These are phyloP conservation scores for Orchesella flavescens DNA, from an alignment of 2,888 invertebrate species.

Conservation along the genomic window DNA sequence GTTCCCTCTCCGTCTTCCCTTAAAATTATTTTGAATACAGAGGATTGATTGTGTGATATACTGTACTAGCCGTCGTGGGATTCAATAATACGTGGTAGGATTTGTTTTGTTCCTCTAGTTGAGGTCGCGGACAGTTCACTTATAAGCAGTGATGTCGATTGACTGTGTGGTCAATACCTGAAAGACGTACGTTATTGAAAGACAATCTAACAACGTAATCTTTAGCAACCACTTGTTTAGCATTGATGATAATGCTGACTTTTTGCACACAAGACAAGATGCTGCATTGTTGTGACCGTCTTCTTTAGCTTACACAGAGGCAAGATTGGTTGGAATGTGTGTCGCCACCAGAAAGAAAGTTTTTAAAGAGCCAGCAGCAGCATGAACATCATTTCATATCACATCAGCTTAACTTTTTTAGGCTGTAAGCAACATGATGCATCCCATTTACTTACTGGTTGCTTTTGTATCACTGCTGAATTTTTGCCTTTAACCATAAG, in stretches of 20 bases:
- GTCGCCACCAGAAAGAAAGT: conserved; percentile 34
- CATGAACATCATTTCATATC: too few species aligned
- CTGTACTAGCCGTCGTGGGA: too few species aligned
- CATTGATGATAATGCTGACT: too few species aligned
- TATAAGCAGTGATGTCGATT: conserved; percentile 1
- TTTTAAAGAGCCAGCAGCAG: background rate
- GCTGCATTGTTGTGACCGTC: background rate
- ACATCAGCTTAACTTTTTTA: background rate
- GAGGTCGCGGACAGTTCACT: conserved; percentile 10
- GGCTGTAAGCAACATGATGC: background rate
- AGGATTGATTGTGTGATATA: background rate
- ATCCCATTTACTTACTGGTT: conserved; percentile 12
- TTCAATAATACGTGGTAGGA: too few species aligned
- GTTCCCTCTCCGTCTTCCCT: background rate
- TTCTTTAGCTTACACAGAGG: background rate
- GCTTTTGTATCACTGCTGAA: background rate
- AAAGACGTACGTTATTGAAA: background rate
- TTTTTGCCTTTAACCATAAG: conserved; percentile 5
- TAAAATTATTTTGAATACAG: background rate
- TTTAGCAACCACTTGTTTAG: too few species aligned
- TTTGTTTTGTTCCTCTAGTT: background rate
- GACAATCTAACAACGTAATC: background rate
- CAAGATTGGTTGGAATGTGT: conserved; percentile 18
- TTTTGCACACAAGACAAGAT: background rate
- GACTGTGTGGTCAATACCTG: conserved; percentile 8